Percentiles rank a stretch among this genome's conserved stretches.
These are phyloP conservation scores for Halichoerus grypus DNA, from an alignment of 2,113 vertebrate species.

Conservation along the genomic window DNA sequence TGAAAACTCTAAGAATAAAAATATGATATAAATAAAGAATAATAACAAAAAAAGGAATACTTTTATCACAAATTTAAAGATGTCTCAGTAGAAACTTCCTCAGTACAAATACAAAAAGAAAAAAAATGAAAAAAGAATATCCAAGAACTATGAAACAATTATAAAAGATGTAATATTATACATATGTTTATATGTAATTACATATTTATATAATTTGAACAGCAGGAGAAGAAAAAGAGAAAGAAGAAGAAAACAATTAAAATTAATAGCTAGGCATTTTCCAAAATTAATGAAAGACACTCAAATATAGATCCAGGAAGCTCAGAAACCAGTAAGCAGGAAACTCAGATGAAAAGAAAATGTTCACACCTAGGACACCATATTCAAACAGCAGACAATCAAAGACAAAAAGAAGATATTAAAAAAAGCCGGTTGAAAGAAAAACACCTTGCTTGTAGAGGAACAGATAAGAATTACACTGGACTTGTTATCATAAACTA, in stretches of 20 bases:
- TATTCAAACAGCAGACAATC: background rate
- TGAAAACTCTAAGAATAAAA: constrained; percentile 19
- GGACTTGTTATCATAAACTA: background rate
- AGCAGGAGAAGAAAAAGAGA: background rate
- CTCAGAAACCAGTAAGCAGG: background rate
- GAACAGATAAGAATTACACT: background rate
- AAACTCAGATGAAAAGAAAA: background rate
- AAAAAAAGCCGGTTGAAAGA: background rate
- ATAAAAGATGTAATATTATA: background rate
- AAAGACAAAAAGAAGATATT: background rate
- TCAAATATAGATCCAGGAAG: background rate
- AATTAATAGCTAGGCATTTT: background rate
- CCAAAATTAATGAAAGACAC: background rate
- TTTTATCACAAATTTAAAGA: background rate
- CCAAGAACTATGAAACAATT: background rate
- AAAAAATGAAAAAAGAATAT: background rate
- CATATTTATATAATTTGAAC: background rate
- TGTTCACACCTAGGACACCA: background rate
- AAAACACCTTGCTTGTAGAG: background rate
- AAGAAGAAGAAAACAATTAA: background rate
- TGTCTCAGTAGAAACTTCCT: background rate
- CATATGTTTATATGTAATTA: background rate
- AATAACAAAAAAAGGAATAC: background rate
- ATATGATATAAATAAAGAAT: background rate
- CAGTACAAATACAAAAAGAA: background rate